A percentile compares a stretch with the other conserved stretches of the same genome.
Conservation (phyloP, 2,113 vertebrate genomes). For the Nesoenas mayeri region DNA sequence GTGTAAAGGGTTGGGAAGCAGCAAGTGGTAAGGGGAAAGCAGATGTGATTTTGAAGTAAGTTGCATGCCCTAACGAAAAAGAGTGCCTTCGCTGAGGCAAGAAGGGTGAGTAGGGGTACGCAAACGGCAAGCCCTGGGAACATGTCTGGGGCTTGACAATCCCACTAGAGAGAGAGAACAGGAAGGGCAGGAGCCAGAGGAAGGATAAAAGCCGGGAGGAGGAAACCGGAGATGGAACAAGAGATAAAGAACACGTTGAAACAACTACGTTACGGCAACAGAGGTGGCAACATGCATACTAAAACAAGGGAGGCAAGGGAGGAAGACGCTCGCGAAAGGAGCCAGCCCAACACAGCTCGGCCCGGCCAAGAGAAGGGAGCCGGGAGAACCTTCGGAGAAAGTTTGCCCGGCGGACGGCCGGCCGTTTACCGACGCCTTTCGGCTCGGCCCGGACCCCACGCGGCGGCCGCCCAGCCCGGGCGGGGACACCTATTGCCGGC, state of each 20-base stretch:
- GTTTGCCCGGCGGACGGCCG: neutral
- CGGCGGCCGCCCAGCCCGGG: too few relatives aligned
- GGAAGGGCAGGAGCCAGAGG: neutral
- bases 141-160: neutral
- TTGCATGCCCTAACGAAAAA: rapidly evolving
- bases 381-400: neutral
- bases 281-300: neutral
- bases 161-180: too few relatives aligned
- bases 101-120: neutral
- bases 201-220: neutral
- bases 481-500: neutral
- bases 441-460: neutral
- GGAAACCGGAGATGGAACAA: neutral
- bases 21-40: neutral
- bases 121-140: neutral
- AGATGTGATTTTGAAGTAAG: neutral
- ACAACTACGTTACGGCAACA: neutral
- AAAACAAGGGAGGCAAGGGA: neutral
- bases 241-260: neutral
- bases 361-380: rapidly evolving
- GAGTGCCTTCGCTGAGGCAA: neutral
- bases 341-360: neutral
- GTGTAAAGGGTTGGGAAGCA: neutral
- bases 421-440: neutral
- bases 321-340: neutral